Evolutionary conservation across 2,113 vertebrate genomes (phyloP).

Genomic region (Seriola dumerili): DNA sequence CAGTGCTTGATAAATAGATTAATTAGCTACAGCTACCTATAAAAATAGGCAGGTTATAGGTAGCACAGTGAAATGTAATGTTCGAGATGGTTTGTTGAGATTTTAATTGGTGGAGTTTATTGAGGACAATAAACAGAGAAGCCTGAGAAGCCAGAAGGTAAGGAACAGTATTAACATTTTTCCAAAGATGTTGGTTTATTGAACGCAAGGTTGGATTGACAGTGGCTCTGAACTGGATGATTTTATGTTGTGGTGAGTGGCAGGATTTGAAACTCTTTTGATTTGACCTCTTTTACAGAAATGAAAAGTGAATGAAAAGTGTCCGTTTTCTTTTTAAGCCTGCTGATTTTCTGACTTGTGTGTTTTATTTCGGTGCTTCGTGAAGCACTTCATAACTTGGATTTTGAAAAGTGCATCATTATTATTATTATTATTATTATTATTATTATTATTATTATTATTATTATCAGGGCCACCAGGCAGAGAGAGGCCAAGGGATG

Average conservation of each 20-base stretch:
- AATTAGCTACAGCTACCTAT: not conserved
- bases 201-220: not conserved
- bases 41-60: not conserved
- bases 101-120: not conserved
- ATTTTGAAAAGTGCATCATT: too few relatives aligned
- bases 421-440: too few relatives aligned
- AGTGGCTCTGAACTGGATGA: not conserved
- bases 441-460: too few relatives aligned
- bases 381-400: too few relatives aligned
- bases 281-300: not conserved
- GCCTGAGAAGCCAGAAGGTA: not conserved
- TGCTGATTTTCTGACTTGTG: too few relatives aligned
- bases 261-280: not conserved
- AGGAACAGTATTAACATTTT: not conserved
- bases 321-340: too few relatives aligned
- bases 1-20: not conserved
- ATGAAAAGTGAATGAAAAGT: too few relatives aligned
- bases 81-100: not conserved
- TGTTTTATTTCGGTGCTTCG: too few relatives aligned
- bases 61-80: not conserved
- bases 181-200: not conserved
- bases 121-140: not conserved
- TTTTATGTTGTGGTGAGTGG: not conserved
- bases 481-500: too few relatives aligned
- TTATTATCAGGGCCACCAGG: too few relatives aligned